A percentile compares a stretch with the other conserved stretches of the same genome.
Conservation (phyloP, 2,797 vertebrate genomes). For the Lepilemur ruficaudatus region DNA sequence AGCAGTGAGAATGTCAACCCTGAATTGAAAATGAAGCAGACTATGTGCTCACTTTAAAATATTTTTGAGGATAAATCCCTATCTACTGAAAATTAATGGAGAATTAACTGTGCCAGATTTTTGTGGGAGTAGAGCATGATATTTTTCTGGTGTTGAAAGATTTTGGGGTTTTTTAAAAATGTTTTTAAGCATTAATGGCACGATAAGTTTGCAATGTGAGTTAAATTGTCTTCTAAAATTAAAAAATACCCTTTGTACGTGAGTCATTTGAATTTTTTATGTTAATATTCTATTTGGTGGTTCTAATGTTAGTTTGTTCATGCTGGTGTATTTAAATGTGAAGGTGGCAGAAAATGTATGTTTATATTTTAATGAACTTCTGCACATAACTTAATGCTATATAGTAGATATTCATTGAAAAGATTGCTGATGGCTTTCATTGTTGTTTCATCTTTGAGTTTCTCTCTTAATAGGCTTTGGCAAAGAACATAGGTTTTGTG, state of each 20-base stretch:
- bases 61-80: not conserved
- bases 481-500: not conserved
- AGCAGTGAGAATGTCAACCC: not conserved
- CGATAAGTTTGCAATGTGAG: constrained; percentile 6
- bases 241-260: not conserved
- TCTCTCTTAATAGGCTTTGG: not conserved
- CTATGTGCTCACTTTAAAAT: not conserved
- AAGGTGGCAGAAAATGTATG: constrained; percentile 33
- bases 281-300: not conserved
- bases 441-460: not conserved
- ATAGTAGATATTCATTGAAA: constrained; percentile 19
- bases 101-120: not conserved
- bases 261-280: constrained; percentile 44
- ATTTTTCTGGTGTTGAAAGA: constrained; percentile 3
- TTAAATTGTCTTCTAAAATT: constrained; percentile 19
- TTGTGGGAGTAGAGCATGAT: not conserved
- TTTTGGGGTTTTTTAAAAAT: not conserved
- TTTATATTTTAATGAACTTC: constrained; percentile 37
- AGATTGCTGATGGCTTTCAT: not conserved
- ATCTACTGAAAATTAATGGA: not conserved
- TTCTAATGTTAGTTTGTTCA: constrained; percentile 29
- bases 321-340: constrained; percentile 47
- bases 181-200: constrained; percentile 34
- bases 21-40: not conserved
- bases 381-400: not conserved